Evolutionary conservation across 2,888 invertebrate species (phyloP).

Genomic region (Napeogenes sylphis): DNA sequence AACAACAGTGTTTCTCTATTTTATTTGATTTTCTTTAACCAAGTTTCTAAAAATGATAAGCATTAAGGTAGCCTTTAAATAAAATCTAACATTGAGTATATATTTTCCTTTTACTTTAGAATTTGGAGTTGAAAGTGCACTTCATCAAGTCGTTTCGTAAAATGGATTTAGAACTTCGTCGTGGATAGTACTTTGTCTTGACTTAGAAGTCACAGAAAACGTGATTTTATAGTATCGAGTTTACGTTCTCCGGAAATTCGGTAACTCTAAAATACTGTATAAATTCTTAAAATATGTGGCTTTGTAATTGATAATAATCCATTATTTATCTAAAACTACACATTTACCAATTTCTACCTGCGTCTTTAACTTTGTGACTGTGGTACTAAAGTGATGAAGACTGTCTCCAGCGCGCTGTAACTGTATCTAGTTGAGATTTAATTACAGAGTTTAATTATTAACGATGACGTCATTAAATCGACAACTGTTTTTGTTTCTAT

Average conservation of each 20-base stretch:
- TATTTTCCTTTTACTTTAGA: slow-evolving; percentile 4
- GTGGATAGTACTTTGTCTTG: slow-evolving; percentile 7
- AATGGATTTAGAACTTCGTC: slow-evolving; percentile 29
- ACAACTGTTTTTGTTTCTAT: no score
- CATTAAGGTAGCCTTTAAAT: neutral
- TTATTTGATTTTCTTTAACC: neutral
- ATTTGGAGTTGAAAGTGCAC: slow-evolving; percentile 12
- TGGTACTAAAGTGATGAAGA: no score
- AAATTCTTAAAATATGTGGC: no score
- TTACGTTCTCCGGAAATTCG: neutral
- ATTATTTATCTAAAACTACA: no score
- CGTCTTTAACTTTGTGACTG: no score
- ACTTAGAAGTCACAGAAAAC: slow-evolving; percentile 7
- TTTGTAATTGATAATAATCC: no score
- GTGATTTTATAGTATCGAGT: slow-evolving; percentile 3
- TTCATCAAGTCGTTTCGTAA: slow-evolving; percentile 29
- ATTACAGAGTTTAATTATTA: no score
- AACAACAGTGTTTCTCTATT: neutral
- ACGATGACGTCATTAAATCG: no score
- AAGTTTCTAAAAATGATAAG: neutral
- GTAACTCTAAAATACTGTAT: neutral
- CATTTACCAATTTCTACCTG: no score
- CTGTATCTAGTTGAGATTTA: no score
- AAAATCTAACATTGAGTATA: slow-evolving; percentile 6
- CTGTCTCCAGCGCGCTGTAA: no score